These are phyloP conservation scores for Prolemur simus DNA, from an alignment of 2,113 vertebrate genomes.

Conservation along the genomic window DNA sequence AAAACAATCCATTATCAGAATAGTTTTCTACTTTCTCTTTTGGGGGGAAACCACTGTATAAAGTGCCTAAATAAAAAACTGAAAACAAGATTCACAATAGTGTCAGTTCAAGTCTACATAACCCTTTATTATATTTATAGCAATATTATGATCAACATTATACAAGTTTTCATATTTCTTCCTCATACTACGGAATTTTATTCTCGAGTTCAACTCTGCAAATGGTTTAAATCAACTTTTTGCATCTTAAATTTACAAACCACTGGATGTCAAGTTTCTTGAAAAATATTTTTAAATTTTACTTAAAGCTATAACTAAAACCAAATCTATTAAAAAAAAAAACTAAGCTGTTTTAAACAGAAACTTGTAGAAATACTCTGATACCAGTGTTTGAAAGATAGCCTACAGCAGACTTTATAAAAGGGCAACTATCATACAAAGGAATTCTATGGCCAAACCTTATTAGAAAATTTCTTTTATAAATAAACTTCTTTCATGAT, in stretches of 20 bases:
- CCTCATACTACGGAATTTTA: slow-evolving; percentile 14
- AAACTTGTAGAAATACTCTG: slow-evolving; percentile 51
- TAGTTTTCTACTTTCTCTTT: not conserved
- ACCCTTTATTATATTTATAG: slow-evolving; percentile 50
- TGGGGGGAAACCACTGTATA: not conserved
- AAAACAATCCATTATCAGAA: slow-evolving; percentile 27
- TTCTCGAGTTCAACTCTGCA: slow-evolving; percentile 34
- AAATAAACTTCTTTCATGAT: slow-evolving; percentile 62
- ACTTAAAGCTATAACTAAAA: slow-evolving; percentile 44
- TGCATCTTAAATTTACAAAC: slow-evolving; percentile 53
- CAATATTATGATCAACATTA: slow-evolving; percentile 13
- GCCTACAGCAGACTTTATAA: slow-evolving; percentile 19
- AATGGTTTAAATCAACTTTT: slow-evolving; percentile 47
- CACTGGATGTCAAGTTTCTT: not conserved
- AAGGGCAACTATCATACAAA: slow-evolving; percentile 44
- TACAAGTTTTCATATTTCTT: slow-evolving; percentile 41
- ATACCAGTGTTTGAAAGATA: slow-evolving; percentile 49
- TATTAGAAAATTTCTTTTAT: slow-evolving; percentile 57
- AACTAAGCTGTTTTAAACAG: slow-evolving; percentile 52
- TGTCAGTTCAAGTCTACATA: slow-evolving; percentile 30
- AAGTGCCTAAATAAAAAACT: slow-evolving; percentile 41
- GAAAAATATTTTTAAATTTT: slow-evolving; percentile 56
- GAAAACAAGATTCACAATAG: slow-evolving; percentile 31
- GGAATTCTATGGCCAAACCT: slow-evolving; percentile 39
- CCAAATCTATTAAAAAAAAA: not conserved